A percentile compares a stretch with the other conserved stretches of the same genome.
Conservation (phyloP, 2,113 vertebrate species). For the Gymnorhina tibicen region DNA sequence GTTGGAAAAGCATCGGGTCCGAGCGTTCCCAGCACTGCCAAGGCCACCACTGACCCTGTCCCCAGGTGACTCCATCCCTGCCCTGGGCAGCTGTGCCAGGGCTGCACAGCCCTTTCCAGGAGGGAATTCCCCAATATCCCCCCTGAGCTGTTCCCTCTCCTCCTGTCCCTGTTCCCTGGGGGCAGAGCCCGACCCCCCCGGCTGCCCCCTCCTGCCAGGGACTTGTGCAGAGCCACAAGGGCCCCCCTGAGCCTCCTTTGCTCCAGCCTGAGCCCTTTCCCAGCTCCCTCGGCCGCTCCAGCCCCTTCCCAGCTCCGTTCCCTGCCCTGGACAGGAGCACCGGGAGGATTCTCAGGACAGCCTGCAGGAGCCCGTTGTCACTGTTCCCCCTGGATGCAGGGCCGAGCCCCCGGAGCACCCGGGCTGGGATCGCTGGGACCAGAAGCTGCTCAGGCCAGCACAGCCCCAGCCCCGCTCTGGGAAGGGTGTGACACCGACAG, state of each 20-base stretch:
- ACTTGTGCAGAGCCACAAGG: background rate
- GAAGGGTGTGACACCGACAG: background rate
- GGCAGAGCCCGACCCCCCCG: background rate
- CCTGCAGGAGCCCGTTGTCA: accelerated
- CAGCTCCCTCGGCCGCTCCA: background rate
- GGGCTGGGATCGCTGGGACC: background rate
- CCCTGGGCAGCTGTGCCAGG: background rate
- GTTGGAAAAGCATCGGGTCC: accelerated
- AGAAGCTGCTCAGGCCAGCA: background rate
- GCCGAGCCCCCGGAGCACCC: accelerated
- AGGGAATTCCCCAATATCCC: background rate
- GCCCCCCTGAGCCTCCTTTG: background rate
- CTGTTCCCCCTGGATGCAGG: accelerated
- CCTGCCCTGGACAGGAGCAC: background rate
- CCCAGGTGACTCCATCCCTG: background rate
- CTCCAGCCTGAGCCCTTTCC: background rate
- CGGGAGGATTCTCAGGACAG: background rate
- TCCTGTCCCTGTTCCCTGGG: background rate
- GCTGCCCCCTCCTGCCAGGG: background rate
- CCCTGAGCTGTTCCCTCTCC: background rate
- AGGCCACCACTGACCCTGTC: background rate
- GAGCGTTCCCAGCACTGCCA: background rate
- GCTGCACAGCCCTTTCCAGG: background rate
- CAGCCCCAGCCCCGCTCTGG: accelerated
- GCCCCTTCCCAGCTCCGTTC: background rate